A percentile compares a stretch with the other conserved stretches of the same genome.
These are phyloP conservation scores for Oncorhynchus kisutch DNA, from an alignment of 2,113 vertebrate species.

Conservation along the genomic window DNA sequence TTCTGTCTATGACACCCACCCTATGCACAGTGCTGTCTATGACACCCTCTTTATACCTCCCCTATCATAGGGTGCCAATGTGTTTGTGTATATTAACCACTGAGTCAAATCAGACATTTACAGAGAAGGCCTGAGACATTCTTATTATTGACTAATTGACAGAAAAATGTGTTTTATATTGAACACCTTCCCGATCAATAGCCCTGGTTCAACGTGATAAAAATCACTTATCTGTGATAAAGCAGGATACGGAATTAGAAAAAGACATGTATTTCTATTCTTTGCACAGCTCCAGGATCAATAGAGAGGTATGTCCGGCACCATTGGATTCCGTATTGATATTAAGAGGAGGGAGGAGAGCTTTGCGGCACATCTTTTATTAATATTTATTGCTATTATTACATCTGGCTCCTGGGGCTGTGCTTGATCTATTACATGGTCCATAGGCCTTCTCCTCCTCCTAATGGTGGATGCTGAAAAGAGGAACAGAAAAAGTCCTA, in stretches of 20 bases:
- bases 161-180: slow-evolving; percentile 61
- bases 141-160: slow-evolving; percentile 79
- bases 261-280: slow-evolving; percentile 36
- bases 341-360: slow-evolving; percentile 20
- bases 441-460: not conserved
- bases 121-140: slow-evolving; percentile 63
- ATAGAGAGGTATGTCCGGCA: slow-evolving; percentile 24
- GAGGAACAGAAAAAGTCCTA: not conserved
- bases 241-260: slow-evolving; percentile 18
- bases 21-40: slow-evolving; percentile 25
- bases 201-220: slow-evolving; percentile 53
- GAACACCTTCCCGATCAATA: slow-evolving; percentile 65
- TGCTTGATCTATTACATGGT: slow-evolving; percentile 17
- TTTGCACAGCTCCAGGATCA: slow-evolving; percentile 39
- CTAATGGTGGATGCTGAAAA: not conserved
- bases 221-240: slow-evolving; percentile 57
- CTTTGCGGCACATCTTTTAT: slow-evolving; percentile 28
- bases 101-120: slow-evolving; percentile 69
- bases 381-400: slow-evolving; percentile 33
- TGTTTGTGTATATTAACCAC: slow-evolving; percentile 57
- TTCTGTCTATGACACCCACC: not conserved
- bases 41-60: slow-evolving; percentile 48
- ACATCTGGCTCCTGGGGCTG: slow-evolving; percentile 14
- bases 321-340: slow-evolving; percentile 28
- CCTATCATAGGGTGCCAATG: slow-evolving; percentile 11